These are phyloP conservation scores for Pogonocichla stellata DNA, from an alignment of 2,113 vertebrate species.

Conservation along the genomic window DNA sequence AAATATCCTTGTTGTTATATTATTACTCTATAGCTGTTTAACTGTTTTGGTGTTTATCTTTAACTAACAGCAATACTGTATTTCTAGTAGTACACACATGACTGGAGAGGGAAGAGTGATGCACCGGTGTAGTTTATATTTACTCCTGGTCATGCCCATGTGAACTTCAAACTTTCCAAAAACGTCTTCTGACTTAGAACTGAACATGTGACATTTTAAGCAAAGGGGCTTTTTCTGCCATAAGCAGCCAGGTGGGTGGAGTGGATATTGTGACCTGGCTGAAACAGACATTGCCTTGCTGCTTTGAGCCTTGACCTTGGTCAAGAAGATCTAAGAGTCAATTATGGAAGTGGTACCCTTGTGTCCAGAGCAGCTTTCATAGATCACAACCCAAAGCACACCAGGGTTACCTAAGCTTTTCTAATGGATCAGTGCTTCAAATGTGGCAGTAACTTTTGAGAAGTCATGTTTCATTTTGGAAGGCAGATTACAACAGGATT, in stretches of 20 bases:
- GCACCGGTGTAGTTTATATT: background rate
- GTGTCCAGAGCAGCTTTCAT: background rate
- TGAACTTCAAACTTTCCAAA: conserved; percentile 26
- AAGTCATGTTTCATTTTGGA: background rate
- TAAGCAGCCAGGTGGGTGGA: background rate
- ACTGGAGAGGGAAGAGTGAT: background rate
- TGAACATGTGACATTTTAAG: background rate
- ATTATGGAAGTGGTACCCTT: background rate
- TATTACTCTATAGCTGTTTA: background rate
- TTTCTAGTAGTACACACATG: background rate
- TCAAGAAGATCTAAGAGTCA: background rate
- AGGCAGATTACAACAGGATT: background rate
- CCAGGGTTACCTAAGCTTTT: background rate
- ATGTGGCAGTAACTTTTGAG: background rate
- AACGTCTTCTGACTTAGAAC: background rate
- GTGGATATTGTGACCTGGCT: background rate
- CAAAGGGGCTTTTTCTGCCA: background rate
- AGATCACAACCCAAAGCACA: background rate
- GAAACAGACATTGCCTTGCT: background rate
- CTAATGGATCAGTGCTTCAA: background rate
- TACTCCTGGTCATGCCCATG: background rate
- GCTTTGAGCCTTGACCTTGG: background rate
- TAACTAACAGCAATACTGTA: background rate
- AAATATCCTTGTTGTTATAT: background rate
- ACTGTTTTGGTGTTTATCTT: background rate